phyloP scores from a whole-genome alignment of 92 coral and sea anemone species.

The Desmophyllum pertusum region DNA sequence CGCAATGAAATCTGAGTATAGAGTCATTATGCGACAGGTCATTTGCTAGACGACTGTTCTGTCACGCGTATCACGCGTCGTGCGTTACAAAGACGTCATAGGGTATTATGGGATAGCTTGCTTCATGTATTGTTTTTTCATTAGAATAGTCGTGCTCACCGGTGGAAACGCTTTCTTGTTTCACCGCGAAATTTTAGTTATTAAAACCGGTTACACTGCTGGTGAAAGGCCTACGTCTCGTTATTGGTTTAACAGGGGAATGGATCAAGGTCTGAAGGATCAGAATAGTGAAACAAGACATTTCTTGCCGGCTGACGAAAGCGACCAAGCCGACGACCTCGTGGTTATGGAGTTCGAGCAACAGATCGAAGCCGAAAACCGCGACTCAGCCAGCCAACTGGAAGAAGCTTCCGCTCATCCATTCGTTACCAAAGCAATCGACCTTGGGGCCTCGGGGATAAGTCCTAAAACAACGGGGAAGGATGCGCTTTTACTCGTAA shows the following conservation, averaged over 20 bases:
- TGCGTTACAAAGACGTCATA: too few species aligned
- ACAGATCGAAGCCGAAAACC: constrained; percentile 2
- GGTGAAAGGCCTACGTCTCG: neutral
- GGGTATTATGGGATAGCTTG: too few species aligned
- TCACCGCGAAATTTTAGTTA: neutral
- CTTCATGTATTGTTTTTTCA: too few species aligned
- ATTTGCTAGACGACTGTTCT: too few species aligned
- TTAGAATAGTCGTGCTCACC: too few species aligned
- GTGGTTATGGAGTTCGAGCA: constrained; percentile 24
- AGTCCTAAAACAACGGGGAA: neutral
- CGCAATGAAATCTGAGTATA: too few species aligned
- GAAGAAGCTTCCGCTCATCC: neutral
- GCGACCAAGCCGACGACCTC: constrained; percentile 9
- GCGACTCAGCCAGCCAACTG: neutral
- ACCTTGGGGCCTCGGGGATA: neutral
- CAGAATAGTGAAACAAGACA: constrained; percentile 14
- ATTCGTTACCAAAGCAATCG: neutral
- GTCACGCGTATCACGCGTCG: too few species aligned
- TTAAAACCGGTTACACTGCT: constrained; percentile 10
- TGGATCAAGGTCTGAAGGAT: constrained; percentile 1
- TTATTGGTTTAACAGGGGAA: neutral
- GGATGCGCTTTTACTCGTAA: neutral
- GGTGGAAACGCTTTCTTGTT: neutral
- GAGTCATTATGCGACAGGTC: too few species aligned
- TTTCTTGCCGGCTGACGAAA: constrained; percentile 6